Conservation (phyloP, 2,113 vertebrate genomes). For the Siniperca chuatsi region DNA sequence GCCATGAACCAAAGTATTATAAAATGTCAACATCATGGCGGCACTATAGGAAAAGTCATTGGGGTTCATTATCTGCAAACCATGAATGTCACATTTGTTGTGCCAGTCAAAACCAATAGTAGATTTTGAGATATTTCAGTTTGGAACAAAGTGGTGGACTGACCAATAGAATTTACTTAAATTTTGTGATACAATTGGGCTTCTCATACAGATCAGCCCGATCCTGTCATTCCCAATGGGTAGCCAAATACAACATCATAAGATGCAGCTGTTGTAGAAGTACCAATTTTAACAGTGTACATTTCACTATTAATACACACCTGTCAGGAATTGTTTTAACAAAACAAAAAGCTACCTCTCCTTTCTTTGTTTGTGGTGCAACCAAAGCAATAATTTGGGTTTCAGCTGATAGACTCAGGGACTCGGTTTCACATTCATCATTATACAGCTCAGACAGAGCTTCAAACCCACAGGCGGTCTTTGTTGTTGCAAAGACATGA, state of each 20-base stretch:
- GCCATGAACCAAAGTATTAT: too few species aligned
- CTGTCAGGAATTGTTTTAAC: background rate
- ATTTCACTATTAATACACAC: background rate
- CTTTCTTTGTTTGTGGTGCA: background rate
- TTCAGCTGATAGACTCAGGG: slow-evolving; percentile 12
- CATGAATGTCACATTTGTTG: too few species aligned
- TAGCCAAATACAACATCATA: background rate
- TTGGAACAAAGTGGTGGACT: background rate
- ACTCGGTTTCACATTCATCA: slow-evolving; percentile 21
- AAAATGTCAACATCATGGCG: background rate
- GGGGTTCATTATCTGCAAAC: background rate
- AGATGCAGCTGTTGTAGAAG: background rate
- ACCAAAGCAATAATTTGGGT: background rate
- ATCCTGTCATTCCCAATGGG: background rate
- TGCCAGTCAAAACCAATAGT: too few species aligned
- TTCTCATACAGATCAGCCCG: background rate
- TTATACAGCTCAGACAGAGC: slow-evolving; percentile 8
- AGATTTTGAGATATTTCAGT: background rate
- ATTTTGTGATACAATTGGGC: background rate
- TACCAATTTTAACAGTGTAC: background rate
- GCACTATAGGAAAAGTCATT: background rate
- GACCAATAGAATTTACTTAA: background rate
- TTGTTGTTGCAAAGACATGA: slow-evolving; percentile 7
- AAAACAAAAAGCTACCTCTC: background rate
- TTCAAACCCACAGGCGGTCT: slow-evolving; percentile 16